phyloP scores from a whole-genome alignment of 2,113 vertebrate species.

The Willisornis vidua region DNA sequence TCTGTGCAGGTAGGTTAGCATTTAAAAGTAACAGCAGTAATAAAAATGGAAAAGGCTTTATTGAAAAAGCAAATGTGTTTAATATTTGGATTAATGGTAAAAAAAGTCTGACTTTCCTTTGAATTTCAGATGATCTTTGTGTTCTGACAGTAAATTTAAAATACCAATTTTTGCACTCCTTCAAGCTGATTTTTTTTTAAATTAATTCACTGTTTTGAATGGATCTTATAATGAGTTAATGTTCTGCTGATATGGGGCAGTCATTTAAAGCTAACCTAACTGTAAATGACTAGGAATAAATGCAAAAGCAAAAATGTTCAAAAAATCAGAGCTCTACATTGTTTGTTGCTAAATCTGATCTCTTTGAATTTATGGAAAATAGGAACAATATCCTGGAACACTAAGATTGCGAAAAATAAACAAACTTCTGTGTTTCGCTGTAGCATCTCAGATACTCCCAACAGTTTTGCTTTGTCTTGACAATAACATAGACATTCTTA shows the following conservation, averaged over 20 bases:
- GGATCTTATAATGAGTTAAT: not conserved
- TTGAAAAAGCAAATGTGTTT: not conserved
- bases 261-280: not conserved
- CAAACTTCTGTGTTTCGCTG: not conserved
- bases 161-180: not conserved
- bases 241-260: not conserved
- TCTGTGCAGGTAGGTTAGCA: not conserved
- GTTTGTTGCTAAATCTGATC: not conserved
- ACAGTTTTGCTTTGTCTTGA: not conserved
- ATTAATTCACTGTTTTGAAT: not conserved
- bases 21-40: not conserved
- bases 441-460: not conserved
- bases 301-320: not conserved
- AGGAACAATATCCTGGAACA: not conserved
- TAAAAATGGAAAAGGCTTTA: not conserved
- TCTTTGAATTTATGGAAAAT: not conserved
- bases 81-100: not conserved
- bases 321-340: not conserved
- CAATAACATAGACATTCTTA: not conserved
- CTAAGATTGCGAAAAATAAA: not conserved
- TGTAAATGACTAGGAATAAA: not conserved
- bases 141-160: not conserved
- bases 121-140: not conserved
- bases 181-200: not conserved
- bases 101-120: not conserved